Evolutionary conservation across 2,113 vertebrate species (phyloP).

Genomic region (Brachirus orientalis): DNA sequence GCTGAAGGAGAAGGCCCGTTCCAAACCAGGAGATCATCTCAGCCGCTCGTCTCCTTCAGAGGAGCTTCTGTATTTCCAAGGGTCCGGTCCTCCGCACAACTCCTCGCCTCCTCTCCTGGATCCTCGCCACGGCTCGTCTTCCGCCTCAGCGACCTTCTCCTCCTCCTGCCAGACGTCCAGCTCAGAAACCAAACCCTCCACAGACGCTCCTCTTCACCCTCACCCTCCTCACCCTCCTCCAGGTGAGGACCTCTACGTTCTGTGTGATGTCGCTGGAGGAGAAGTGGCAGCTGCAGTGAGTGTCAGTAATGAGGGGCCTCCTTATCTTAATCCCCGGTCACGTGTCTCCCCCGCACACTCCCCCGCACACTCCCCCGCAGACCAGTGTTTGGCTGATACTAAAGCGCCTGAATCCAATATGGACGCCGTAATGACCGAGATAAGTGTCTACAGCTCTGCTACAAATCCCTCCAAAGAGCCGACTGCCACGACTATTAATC

Average conservation of each 20-base stretch:
- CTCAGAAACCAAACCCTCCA: too few species aligned
- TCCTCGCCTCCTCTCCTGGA: neutral
- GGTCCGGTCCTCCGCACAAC: neutral
- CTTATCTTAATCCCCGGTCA: conserved; percentile 86
- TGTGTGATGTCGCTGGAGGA: conserved; percentile 67
- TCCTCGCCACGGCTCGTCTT: conserved; percentile 15
- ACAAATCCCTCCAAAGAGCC: conserved; percentile 87
- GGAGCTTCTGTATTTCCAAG: conserved; percentile 23
- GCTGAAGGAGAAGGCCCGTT: neutral
- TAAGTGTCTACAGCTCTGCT: conserved; percentile 83
- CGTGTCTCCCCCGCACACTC: conserved; percentile 81
- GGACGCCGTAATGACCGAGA: conserved; percentile 85
- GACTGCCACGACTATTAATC: conserved; percentile 79
- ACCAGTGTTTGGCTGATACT: conserved; percentile 80
- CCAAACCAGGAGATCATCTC: neutral
- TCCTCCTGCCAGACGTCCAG: conserved; percentile 21
- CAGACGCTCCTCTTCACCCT: neutral
- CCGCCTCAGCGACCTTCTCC: conserved; percentile 3
- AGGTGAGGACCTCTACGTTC: conserved; percentile 50
- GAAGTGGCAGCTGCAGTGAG: conserved; percentile 63
- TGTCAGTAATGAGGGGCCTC: conserved; percentile 76
- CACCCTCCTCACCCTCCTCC: conserved; percentile 1
- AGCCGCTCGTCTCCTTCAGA: too few species aligned
- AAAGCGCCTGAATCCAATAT: conserved; percentile 84
- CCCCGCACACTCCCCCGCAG: conserved; percentile 69